Percentiles rank a stretch among this genome's conserved stretches.
phyloP scores from a whole-genome alignment of 2,797 vertebrate species.

The Ctenopoma multispine region DNA sequence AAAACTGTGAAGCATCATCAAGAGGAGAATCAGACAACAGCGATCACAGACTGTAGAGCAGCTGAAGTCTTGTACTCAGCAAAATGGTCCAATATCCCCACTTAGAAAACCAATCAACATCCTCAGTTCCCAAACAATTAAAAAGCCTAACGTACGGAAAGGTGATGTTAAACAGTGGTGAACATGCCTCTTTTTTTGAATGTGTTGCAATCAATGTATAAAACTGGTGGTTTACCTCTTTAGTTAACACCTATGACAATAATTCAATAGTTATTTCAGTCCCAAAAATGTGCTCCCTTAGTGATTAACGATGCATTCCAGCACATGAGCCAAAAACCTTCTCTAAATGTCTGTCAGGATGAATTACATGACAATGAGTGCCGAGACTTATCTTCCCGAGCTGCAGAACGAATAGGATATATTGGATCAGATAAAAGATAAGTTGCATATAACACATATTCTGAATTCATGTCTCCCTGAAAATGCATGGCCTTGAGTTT shows the following conservation, averaged over 20 bases:
- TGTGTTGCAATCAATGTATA: background rate
- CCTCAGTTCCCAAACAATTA: too few relatives aligned
- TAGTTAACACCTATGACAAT: background rate
- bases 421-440: slow-evolving; percentile 12
- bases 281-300: background rate
- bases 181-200: too few relatives aligned
- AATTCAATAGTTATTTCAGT: background rate
- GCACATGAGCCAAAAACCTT: slow-evolving; percentile 4
- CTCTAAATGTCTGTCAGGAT: slow-evolving; percentile 2
- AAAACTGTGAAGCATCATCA: too few relatives aligned
- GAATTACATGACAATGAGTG: background rate
- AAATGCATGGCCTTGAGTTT: slow-evolving; percentile 1
- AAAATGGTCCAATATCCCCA: too few relatives aligned
- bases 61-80: too few relatives aligned
- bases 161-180: too few relatives aligned
- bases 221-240: background rate
- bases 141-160: too few relatives aligned
- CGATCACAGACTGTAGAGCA: too few relatives aligned
- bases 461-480: slow-evolving; percentile 7
- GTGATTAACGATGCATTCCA: slow-evolving; percentile 1
- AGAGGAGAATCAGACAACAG: too few relatives aligned
- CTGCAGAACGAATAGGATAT: slow-evolving; percentile 36
- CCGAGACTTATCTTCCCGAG: slow-evolving; percentile 29
- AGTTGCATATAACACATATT: slow-evolving; percentile 18
- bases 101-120: too few relatives aligned